These are phyloP conservation scores for Didymodactylos carnosus DNA, from an alignment of 2,888 invertebrate species.

Conservation along the genomic window DNA sequence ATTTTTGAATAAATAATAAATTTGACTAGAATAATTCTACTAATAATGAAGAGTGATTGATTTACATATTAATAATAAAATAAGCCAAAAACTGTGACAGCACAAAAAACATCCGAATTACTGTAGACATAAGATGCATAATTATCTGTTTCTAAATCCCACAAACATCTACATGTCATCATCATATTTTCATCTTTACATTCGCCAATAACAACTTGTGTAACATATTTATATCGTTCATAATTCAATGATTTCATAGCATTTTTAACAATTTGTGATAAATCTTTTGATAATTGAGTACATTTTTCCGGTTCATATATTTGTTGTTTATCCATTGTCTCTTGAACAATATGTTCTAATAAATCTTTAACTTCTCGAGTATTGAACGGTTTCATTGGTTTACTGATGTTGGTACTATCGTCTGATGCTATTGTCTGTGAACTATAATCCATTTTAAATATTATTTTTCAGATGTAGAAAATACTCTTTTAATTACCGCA, in stretches of 20 bases:
- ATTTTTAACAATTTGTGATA: background rate
- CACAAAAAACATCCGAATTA: background rate
- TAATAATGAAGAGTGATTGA: no score
- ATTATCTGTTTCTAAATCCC: background rate
- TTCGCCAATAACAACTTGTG: background rate
- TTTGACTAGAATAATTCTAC: no score
- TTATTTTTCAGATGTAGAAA: no score
- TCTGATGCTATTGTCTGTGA: no score
- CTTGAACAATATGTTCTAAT: background rate
- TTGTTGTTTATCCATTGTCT: background rate
- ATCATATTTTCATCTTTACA: background rate
- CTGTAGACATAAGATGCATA: background rate
- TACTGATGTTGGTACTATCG: no score
- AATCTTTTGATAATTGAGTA: background rate
- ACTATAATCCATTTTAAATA: no score
- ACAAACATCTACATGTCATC: background rate
- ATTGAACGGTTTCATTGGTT: no score
- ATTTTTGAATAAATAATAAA: no score
- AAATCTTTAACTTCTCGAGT: background rate
- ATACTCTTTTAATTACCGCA: no score
- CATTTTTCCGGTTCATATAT: background rate
- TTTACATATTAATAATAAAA: background rate
- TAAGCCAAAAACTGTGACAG: background rate
- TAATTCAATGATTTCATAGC: background rate
- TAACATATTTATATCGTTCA: background rate